Base-by-base conservation (phyloP, 2,797 vertebrate species). In the Limnodromus scolopaceus region DNA sequence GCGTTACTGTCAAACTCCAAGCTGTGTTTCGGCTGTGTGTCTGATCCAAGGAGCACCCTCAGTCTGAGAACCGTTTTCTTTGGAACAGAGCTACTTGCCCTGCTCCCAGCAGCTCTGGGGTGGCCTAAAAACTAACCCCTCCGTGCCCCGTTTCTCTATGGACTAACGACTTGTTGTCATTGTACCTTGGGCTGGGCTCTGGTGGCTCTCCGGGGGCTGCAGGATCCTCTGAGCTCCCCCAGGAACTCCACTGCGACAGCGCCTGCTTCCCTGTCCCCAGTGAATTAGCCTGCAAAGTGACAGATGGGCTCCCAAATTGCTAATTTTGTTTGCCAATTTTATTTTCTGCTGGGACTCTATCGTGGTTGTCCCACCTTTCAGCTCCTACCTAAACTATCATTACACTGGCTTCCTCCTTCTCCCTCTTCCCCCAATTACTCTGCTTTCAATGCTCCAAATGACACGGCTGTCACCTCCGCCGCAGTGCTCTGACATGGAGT, bases 61-160 rank as follows among this genome's bases (percentile, higher is more conserved):
- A 38, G 11, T 4, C 54, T 25, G 19, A 30, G 16, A 12, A 7
- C 1, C 3, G 8, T 22, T 68, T 32, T 28, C 3, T 5, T 54
- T 8, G 32, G 48, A 61, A 19, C 48, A 25, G n/a, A 65, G 8
- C 49, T 43, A 9, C 23, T 28, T 6, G 17, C 8, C 5, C 30
- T 6, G 20, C 15, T 58, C 4, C 20, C 28, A 8, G 20, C 19
- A 25, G 15, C 28, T 16, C 65, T 34, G 58, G 49, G 16, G 36
- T 2, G 3, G n/a, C 12, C 13, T 36, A 2, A 46, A 51, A 57
- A 6, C 3, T 17, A 15, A 27, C 4, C 7, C 1, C 6, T 19
- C 39, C 2, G 1, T 18, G 38, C 3, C 5, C 2, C 3, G 17
- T 20, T 22, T 30, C 30, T 25, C 14, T 27, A 20, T 0, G 7